Evolutionary conservation across 1,140 invertebrate species (phyloP).

Genomic region (Asobara japonica): DNA sequence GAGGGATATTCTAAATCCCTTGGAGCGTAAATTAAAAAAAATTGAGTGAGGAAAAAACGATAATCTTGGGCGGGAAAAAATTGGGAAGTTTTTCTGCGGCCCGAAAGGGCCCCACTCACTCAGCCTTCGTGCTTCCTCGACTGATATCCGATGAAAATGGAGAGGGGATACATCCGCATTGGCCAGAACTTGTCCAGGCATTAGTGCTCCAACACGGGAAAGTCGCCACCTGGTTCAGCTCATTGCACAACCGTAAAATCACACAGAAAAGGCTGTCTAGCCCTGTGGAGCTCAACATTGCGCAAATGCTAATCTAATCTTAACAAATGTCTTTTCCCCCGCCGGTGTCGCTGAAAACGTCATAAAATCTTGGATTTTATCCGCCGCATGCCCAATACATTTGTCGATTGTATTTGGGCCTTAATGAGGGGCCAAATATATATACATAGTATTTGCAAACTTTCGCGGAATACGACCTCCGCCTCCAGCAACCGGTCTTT

Average conservation of each 20-base stretch:
- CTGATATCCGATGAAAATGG: background rate
- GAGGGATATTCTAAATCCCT: no score
- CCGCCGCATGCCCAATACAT: no score
- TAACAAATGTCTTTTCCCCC: background rate
- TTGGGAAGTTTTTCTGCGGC: no score
- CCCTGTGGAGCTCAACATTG: background rate
- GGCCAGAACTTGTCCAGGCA: background rate
- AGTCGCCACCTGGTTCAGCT: slow-evolving; percentile 5
- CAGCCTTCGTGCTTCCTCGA: no score
- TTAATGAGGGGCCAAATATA: no score
- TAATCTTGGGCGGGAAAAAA: no score
- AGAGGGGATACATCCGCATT: background rate
- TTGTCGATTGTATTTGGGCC: no score
- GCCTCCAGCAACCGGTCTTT: no score
- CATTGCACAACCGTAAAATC: slow-evolving; percentile 10
- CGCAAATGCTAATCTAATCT: slow-evolving; percentile 11
- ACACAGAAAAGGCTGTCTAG: background rate
- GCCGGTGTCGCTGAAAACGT: background rate
- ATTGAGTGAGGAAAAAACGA: no score
- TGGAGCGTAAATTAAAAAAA: background rate
- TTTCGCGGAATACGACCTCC: no score
- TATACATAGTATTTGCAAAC: no score
- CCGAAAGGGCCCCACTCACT: no score
- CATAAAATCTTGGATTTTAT: background rate
- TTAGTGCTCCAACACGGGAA: background rate